phyloP scores from a whole-genome alignment of 2,797 vertebrate genomes.

The Molossus molossus region DNA sequence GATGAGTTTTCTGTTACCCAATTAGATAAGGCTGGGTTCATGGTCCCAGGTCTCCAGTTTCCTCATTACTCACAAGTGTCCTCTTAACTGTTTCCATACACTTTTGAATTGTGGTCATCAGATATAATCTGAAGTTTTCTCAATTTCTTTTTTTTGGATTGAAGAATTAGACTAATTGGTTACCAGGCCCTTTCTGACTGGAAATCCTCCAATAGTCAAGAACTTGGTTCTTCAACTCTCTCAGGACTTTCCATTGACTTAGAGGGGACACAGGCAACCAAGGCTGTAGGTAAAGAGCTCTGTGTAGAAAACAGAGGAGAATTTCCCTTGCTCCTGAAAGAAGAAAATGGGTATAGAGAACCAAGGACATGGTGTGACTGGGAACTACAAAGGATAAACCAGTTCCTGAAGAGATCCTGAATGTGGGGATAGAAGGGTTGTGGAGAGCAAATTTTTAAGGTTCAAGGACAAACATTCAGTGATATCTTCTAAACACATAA shows the following conservation, averaged over 20 bases:
- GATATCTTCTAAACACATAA: slow-evolving; percentile 11
- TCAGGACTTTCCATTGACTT: background rate
- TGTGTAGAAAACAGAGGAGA: background rate
- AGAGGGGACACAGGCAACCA: background rate
- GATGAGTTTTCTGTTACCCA: background rate
- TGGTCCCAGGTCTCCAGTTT: background rate
- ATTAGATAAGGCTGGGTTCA: background rate
- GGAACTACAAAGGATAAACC: background rate
- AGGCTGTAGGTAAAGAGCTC: background rate
- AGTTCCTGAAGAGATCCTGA: slow-evolving; percentile 40
- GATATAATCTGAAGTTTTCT: background rate
- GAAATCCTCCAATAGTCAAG: background rate
- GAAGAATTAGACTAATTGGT: background rate
- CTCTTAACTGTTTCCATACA: background rate
- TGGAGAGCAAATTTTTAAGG: background rate
- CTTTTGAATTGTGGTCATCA: background rate
- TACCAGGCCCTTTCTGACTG: background rate
- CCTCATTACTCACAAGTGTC: slow-evolving; percentile 26
- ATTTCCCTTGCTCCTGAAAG: background rate
- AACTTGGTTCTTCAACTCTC: background rate
- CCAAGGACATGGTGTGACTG: background rate
- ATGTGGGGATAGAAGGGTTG: background rate
- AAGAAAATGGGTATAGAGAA: background rate
- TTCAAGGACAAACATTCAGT: background rate
- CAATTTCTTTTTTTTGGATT: background rate